phyloP scores from a whole-genome alignment of 2,888 invertebrate species.

The Phorcus lineatus region DNA sequence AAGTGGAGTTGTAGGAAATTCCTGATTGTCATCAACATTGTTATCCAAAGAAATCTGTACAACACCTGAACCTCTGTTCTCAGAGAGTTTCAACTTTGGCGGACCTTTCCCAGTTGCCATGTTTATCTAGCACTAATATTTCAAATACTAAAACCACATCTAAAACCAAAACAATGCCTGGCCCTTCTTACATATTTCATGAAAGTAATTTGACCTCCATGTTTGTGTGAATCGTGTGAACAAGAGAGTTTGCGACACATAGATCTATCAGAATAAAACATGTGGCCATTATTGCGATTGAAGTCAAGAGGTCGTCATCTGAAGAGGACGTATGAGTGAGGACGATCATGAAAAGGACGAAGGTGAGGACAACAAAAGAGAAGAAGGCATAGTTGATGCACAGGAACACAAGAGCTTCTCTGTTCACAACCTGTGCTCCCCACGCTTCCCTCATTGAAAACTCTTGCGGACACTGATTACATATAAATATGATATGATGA shows the following conservation, averaged over 20 bases:
- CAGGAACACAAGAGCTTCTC: conserved; percentile 67
- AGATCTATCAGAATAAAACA: conserved; percentile 69
- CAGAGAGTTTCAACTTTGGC: conserved; percentile 29
- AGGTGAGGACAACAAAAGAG: conserved; percentile 59
- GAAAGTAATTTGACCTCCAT: conserved; percentile 59
- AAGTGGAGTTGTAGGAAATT: conserved; percentile 46
- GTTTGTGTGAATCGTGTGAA: conserved; percentile 66
- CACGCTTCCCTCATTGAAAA: conserved; percentile 62
- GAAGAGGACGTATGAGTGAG: conserved; percentile 56
- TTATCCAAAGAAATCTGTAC: conserved; percentile 8
- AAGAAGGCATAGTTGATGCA: conserved; percentile 73
- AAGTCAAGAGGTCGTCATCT: conserved; percentile 49
- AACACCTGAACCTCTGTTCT: conserved; percentile 31
- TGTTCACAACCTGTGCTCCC: conserved; percentile 63
- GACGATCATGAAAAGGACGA: conserved; percentile 61
- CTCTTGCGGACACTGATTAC: not conserved
- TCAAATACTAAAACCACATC: no score
- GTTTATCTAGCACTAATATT: not conserved
- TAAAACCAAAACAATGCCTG: no score
- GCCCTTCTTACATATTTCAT: not conserved
- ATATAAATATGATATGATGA: not conserved
- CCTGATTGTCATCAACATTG: not conserved
- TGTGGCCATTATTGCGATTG: conserved; percentile 62
- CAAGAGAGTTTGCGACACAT: conserved; percentile 69
- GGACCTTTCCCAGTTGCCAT: conserved; percentile 28